A percentile compares a stretch with the other conserved stretches of the same genome.
Conservation (phyloP, 2,888 invertebrate species). For the Alcis repandata region DNA sequence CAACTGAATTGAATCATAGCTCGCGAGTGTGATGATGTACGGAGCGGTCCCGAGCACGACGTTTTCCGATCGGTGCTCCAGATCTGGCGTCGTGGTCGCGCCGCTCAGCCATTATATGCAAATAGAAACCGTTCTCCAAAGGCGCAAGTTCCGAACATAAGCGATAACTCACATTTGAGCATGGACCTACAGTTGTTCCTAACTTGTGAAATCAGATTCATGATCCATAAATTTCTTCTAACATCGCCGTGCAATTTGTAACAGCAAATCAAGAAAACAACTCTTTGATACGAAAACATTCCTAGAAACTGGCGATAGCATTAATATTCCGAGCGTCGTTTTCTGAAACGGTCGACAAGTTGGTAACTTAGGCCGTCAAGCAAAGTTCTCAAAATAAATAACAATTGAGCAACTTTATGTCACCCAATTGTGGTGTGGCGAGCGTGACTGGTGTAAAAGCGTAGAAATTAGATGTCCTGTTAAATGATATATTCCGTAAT, state of each 20-base stretch:
- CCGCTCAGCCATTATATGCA: slow-evolving; percentile 79
- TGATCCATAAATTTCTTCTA: slow-evolving; percentile 42
- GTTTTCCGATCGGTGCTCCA: slow-evolving; percentile 73
- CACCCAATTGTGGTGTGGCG: slow-evolving; percentile 64
- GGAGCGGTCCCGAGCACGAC: slow-evolving; percentile 66
- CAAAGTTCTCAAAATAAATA: slow-evolving; percentile 67
- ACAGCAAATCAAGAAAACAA: slow-evolving; percentile 38
- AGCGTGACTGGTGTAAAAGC: slow-evolving; percentile 56
- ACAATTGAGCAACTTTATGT: slow-evolving; percentile 69
- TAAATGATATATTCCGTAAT: slow-evolving; percentile 31
- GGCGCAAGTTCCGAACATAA: slow-evolving; percentile 64
- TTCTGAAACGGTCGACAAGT: slow-evolving; percentile 32
- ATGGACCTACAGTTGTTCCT: slow-evolving; percentile 49
- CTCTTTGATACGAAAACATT: slow-evolving; percentile 36
- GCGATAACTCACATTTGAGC: slow-evolving; percentile 57
- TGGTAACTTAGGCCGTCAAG: slow-evolving; percentile 58
- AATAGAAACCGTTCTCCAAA: slow-evolving; percentile 68
- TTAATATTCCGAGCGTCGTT: slow-evolving; percentile 40
- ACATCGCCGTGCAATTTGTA: slow-evolving; percentile 43
- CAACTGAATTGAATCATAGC: slow-evolving; percentile 65
- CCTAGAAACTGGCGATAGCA: slow-evolving; percentile 26
- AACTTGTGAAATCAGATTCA: slow-evolving; percentile 47
- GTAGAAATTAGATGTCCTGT: slow-evolving; percentile 56
- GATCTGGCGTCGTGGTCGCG: slow-evolving; percentile 77
- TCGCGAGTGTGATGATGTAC: slow-evolving; percentile 65